Percentiles rank a stretch among this genome's conserved stretches.
Conservation (phyloP, 2,888 invertebrate genomes). For the Drosophila greeni region DNA sequence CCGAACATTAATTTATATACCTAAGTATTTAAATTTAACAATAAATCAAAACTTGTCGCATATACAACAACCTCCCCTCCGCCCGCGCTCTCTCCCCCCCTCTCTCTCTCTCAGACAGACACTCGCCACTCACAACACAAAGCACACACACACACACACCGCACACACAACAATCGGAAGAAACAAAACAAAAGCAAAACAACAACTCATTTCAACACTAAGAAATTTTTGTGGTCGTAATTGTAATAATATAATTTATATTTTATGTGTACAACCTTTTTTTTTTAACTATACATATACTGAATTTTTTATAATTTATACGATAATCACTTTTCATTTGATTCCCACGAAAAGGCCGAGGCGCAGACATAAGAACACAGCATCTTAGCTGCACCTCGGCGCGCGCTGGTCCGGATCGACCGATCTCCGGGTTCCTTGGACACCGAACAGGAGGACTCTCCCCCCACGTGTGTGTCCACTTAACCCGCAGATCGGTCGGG, state of each 20-base stretch:
- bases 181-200: conserved; percentile 40
- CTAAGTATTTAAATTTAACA: conserved; percentile 71
- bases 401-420: conserved; percentile 21
- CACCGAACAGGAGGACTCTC: neutral
- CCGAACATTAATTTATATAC: conserved; percentile 59
- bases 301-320: conserved; percentile 72
- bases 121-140: conserved; percentile 26
- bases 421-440: conserved; percentile 20
- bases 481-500: conserved; percentile 23
- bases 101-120: conserved; percentile 28
- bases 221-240: conserved; percentile 69
- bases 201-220: conserved; percentile 62
- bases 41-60: conserved; percentile 64
- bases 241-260: conserved; percentile 73
- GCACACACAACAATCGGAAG: conserved; percentile 25
- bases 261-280: conserved; percentile 67
- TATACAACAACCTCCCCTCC: conserved; percentile 15
- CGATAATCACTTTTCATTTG: conserved; percentile 67
- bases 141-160: conserved; percentile 17
- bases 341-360: conserved; percentile 40
- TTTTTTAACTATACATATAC: conserved; percentile 68
- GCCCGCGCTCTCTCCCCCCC: conserved; percentile 28
- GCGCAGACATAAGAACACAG: conserved; percentile 27
- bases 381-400: conserved; percentile 50
- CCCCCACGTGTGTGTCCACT: neutral